These are phyloP conservation scores for Emydura subglobosa DNA, from an alignment of 2,113 vertebrate genomes.

Conservation along the genomic window DNA sequence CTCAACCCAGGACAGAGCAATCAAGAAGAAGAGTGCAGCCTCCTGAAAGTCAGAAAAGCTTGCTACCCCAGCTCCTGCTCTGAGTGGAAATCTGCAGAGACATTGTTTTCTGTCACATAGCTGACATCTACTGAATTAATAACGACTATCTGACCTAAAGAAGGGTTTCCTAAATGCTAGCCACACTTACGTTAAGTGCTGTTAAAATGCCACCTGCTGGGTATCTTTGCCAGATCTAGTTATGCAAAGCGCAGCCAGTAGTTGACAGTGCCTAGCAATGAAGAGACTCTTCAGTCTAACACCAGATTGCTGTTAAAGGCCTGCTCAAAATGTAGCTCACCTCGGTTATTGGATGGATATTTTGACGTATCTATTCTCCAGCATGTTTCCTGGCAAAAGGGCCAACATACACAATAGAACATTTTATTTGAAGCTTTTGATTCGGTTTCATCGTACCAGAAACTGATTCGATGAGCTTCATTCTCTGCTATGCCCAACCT, in stretches of 20 bases:
- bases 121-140: background rate
- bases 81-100: background rate
- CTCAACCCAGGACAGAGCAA: background rate
- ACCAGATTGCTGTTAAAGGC: background rate
- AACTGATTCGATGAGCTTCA: background rate
- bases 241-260: background rate
- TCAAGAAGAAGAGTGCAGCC: background rate
- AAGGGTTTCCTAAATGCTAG: background rate
- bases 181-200: background rate
- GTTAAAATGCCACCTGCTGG: background rate
- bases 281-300: background rate
- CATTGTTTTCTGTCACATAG: background rate
- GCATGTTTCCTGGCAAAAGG: background rate
- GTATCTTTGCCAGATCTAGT: background rate
- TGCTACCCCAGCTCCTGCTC: background rate
- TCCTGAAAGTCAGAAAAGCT: background rate
- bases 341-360: background rate
- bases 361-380: background rate
- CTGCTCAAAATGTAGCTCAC: background rate
- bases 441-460: background rate
- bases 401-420: background rate
- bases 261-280: background rate
- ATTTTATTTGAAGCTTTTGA: background rate
- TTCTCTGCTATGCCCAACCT: background rate
- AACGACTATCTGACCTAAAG: background rate